These are phyloP conservation scores for Calliopsis andreniformis DNA, from an alignment of 1,140 invertebrate genomes.

Conservation along the genomic window DNA sequence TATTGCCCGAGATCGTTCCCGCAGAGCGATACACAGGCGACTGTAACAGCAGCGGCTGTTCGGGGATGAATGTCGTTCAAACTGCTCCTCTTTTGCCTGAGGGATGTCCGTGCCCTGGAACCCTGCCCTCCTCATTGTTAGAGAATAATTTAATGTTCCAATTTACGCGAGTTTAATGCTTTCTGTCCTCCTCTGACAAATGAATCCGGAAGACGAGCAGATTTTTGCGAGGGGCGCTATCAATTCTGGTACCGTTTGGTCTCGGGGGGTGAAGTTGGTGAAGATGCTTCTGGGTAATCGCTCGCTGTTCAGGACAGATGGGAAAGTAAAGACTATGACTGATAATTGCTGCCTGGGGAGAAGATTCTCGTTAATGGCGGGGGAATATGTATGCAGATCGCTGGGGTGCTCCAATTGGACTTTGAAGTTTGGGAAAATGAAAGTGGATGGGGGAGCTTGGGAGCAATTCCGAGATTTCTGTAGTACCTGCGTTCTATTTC, in stretches of 20 bases:
- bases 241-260: not conserved
- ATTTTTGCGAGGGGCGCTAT: constrained; percentile 6
- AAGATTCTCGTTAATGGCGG: not conserved
- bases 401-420: not conserved
- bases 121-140: not conserved
- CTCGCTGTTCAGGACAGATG: not conserved
- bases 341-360: not conserved
- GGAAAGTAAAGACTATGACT: not conserved
- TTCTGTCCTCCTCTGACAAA: constrained; percentile 1
- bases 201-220: not conserved
- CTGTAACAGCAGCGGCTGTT: not conserved
- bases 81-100: not conserved
- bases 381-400: not conserved
- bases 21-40: not conserved
- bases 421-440: not conserved
- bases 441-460: not conserved
- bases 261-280: not conserved
- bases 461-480: too few species aligned
- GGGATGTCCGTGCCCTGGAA: too few species aligned
- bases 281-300: not conserved
- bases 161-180: constrained; percentile 11
- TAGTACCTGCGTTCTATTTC: too few species aligned
- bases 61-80: constrained; percentile 9
- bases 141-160: constrained; percentile 15
- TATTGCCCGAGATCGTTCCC: not conserved